These are phyloP conservation scores for Eupithecia vulgata DNA, from an alignment of 2,888 invertebrate genomes.

Conservation along the genomic window DNA sequence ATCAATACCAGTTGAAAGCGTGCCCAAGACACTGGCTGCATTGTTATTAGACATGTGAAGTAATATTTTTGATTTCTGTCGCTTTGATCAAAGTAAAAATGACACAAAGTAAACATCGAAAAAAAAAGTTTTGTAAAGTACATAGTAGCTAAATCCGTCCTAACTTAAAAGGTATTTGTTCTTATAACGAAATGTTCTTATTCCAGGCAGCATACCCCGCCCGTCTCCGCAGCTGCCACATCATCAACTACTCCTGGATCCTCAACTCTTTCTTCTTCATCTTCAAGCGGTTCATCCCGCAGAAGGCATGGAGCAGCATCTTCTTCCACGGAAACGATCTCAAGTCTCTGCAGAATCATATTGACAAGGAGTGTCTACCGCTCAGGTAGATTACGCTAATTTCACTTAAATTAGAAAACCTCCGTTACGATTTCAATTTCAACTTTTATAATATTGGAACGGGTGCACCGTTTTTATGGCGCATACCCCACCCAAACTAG, in stretches of 20 bases:
- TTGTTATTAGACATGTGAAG: too few relatives aligned
- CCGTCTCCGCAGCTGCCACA: conserved; percentile 87
- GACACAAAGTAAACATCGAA: too few relatives aligned
- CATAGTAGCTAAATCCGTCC: not conserved
- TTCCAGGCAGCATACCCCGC: conserved; percentile 87
- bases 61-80: too few relatives aligned
- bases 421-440: too few relatives aligned
- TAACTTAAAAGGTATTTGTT: not conserved
- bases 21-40: too few relatives aligned
- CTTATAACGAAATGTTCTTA: not conserved
- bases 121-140: too few relatives aligned
- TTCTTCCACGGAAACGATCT: conserved; percentile 73
- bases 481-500: too few relatives aligned
- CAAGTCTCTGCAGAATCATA: conserved; percentile 69
- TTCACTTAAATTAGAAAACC: too few relatives aligned
- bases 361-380: conserved; percentile 64
- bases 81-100: too few relatives aligned
- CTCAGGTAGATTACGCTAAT: conserved; percentile 44
- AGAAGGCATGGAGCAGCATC: conserved; percentile 82
- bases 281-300: conserved; percentile 89
- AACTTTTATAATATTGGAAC: too few relatives aligned
- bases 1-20: too few relatives aligned
- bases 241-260: conserved; percentile 91
- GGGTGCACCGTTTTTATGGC: too few relatives aligned
- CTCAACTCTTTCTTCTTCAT: conserved; percentile 90